These are phyloP conservation scores for Ellobium chinense DNA, from an alignment of 2,888 invertebrate species.

Conservation along the genomic window DNA sequence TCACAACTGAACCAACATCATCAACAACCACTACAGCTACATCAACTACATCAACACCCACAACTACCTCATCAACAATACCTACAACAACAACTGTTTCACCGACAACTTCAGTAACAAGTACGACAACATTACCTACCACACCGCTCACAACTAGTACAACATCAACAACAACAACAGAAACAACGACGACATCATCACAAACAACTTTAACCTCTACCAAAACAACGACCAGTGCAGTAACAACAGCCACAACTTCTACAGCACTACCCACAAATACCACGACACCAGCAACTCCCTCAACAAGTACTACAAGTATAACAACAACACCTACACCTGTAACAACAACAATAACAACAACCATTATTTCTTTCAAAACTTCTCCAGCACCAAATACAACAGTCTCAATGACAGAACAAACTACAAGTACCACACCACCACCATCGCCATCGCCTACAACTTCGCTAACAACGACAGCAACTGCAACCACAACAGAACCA, in stretches of 20 bases:
- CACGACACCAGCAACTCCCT: not conserved
- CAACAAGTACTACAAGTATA: no score
- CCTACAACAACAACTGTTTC: not conserved
- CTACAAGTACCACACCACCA: not conserved
- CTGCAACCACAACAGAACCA: no score
- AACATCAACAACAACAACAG: not conserved
- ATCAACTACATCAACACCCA: not conserved
- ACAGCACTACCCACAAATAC: not conserved
- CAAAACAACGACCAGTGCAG: not conserved
- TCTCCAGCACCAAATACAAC: no score
- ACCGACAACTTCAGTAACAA: not conserved
- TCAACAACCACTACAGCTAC: not conserved
- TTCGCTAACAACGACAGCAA: no score
- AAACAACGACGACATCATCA: not conserved
- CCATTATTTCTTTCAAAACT: not conserved
- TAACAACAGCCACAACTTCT: not conserved
- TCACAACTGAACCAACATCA: not conserved
- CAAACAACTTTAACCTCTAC: not conserved
- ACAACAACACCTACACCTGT: no score
- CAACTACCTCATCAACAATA: not conserved
- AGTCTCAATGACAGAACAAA: no score
- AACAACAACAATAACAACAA: not conserved
- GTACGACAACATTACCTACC: not conserved
- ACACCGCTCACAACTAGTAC: not conserved
- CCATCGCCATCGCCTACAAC: no score